Percentiles rank a stretch among this genome's conserved stretches.
These are phyloP conservation scores for Dipodomys merriami DNA, from an alignment of 2,113 vertebrate genomes.

Conservation along the genomic window DNA sequence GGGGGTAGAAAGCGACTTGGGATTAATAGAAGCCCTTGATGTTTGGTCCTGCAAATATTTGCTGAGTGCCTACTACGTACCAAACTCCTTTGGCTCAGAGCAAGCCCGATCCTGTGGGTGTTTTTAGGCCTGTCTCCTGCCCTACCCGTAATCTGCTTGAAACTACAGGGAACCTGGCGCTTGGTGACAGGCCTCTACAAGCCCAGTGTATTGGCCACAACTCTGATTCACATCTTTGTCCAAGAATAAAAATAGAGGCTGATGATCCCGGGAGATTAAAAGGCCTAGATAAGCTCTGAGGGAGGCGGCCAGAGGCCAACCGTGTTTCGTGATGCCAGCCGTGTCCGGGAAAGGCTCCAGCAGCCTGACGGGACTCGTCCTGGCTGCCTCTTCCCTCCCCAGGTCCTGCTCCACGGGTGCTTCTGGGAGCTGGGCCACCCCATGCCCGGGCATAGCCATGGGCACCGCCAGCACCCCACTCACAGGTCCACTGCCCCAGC, in stretches of 20 bases:
- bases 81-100: rapidly evolving
- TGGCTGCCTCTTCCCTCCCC: neutral
- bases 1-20: neutral
- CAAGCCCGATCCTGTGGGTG: neutral
- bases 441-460: neutral
- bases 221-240: constrained; percentile 47
- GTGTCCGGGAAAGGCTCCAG: constrained; percentile 4
- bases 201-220: neutral
- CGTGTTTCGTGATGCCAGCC: neutral
- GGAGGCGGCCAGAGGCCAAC: neutral
- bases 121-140: neutral
- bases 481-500: rapidly evolving
- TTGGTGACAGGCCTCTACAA: constrained; percentile 32
- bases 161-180: neutral
- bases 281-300: constrained; percentile 62
- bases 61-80: neutral
- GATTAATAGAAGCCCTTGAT: rapidly evolving
- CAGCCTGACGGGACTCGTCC: constrained; percentile 55
- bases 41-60: neutral
- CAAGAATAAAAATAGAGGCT: constrained; percentile 72
- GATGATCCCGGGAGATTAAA: constrained; percentile 59
- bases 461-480: rapidly evolving
- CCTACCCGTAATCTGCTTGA: neutral
- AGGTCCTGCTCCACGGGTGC: neutral
- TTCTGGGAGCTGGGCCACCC: rapidly evolving